These are phyloP conservation scores for Eumaeus atala DNA, from an alignment of 1,140 invertebrate genomes.

Conservation along the genomic window DNA sequence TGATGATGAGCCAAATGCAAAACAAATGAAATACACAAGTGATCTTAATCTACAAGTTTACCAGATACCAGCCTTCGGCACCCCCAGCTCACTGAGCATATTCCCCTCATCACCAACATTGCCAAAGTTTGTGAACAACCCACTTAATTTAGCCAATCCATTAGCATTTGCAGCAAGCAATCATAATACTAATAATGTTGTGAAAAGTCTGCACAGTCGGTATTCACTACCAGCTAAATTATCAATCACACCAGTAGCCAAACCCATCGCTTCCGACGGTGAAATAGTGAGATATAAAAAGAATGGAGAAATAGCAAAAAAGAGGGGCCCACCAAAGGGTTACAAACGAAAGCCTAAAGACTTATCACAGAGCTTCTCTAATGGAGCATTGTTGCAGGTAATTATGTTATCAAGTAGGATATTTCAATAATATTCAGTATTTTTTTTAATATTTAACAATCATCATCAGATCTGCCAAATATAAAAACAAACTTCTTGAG, in stretches of 20 bases:
- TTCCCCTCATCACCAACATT: conserved; percentile 37
- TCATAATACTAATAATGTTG: conserved; percentile 38
- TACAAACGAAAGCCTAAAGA: conserved; percentile 63
- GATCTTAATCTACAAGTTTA: conserved; percentile 57
- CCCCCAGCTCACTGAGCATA: conserved; percentile 47
- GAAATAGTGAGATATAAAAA: conserved; percentile 60
- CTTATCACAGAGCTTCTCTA: conserved; percentile 48
- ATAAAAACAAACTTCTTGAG: too few species aligned
- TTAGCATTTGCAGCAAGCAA: conserved; percentile 40
- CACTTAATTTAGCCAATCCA: conserved; percentile 58
- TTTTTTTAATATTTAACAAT: too few species aligned
- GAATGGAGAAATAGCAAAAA: conserved; percentile 62
- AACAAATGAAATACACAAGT: conserved; percentile 43
- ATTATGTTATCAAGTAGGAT: not conserved
- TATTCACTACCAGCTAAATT: conserved; percentile 58
- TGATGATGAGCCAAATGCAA: conserved; percentile 54
- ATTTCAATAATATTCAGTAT: not conserved
- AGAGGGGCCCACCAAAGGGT: conserved; percentile 57
- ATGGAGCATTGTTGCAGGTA: conserved; percentile 48
- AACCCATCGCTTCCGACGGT: conserved; percentile 28
- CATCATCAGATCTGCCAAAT: too few species aligned
- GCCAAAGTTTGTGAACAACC: conserved; percentile 65
- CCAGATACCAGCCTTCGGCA: conserved; percentile 56
- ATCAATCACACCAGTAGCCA: conserved; percentile 51
- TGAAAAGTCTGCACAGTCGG: conserved; percentile 45